Conservation (phyloP, 2,888 invertebrate species). For the Nomada hirtipes region DNA sequence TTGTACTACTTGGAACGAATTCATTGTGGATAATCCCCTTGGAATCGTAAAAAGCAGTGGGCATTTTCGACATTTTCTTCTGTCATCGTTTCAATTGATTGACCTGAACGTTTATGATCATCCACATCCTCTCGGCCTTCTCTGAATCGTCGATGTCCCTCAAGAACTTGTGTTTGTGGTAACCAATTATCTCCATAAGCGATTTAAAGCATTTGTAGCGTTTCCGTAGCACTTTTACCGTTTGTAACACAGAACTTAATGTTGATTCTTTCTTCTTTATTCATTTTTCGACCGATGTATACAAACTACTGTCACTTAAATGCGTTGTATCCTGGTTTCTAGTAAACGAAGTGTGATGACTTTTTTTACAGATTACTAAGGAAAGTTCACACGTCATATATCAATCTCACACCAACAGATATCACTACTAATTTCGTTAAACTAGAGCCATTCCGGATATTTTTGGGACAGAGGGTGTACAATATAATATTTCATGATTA, state of each 20-base stretch:
- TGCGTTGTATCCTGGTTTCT: background rate
- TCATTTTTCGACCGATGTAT: background rate
- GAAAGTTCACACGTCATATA: background rate
- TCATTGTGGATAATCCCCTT: background rate
- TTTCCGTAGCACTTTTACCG: background rate
- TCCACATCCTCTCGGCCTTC: background rate
- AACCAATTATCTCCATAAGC: background rate
- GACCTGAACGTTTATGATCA: background rate
- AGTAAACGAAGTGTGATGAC: background rate
- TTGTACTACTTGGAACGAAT: too few relatives aligned
- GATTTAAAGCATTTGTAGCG: too few relatives aligned
- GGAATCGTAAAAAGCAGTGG: constrained; percentile 2
- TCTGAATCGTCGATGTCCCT: background rate
- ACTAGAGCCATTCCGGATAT: background rate
- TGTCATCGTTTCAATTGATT: background rate
- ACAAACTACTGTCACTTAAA: background rate
- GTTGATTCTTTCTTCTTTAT: background rate
- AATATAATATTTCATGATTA: too few relatives aligned
- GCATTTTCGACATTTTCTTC: constrained; percentile 2
- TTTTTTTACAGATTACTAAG: background rate
- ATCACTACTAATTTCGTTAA: background rate
- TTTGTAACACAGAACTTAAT: background rate
- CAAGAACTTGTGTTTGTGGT: background rate
- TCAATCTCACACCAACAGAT: background rate
- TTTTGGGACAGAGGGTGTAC: background rate